Conservation (phyloP, 2,113 vertebrate genomes). For the Symphodus melops region DNA sequence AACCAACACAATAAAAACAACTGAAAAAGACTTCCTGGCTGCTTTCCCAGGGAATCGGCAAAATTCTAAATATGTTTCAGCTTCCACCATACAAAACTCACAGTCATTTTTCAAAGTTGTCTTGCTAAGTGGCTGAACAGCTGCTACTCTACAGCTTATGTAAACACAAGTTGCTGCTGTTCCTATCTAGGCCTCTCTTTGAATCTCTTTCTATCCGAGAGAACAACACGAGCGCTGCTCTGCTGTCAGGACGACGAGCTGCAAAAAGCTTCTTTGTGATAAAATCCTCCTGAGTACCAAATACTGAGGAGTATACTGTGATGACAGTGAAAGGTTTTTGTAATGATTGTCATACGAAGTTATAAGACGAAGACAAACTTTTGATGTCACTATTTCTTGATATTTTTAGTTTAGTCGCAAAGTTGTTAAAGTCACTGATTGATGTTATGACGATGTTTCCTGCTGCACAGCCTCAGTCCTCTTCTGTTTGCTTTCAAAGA, state of each 20-base stretch:
- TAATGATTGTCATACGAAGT: too few species aligned
- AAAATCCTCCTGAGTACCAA: conserved; percentile 31
- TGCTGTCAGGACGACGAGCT: conserved; percentile 1
- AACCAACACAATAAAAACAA: not conserved
- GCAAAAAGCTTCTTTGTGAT: not conserved
- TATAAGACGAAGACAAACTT: too few species aligned
- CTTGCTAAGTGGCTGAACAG: conserved; percentile 11
- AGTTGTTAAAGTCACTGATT: too few species aligned
- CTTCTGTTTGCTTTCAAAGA: too few species aligned
- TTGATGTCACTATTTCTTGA: too few species aligned
- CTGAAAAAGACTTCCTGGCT: not conserved
- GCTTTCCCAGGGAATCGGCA: not conserved
- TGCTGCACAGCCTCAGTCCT: too few species aligned
- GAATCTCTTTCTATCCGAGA: not conserved
- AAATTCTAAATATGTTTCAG: not conserved
- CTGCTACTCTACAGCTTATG: conserved; percentile 14
- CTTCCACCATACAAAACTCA: too few species aligned
- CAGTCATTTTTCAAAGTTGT: too few species aligned
- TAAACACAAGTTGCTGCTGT: conserved; percentile 33
- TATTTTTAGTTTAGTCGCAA: too few species aligned
- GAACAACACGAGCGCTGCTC: not conserved
- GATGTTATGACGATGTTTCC: too few species aligned
- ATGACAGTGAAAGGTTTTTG: not conserved
- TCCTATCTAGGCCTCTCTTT: conserved; percentile 4
- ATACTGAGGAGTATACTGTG: not conserved